These are phyloP conservation scores for Axea sp. DNA, from an alignment of 2,888 invertebrate genomes.

Conservation along the genomic window DNA sequence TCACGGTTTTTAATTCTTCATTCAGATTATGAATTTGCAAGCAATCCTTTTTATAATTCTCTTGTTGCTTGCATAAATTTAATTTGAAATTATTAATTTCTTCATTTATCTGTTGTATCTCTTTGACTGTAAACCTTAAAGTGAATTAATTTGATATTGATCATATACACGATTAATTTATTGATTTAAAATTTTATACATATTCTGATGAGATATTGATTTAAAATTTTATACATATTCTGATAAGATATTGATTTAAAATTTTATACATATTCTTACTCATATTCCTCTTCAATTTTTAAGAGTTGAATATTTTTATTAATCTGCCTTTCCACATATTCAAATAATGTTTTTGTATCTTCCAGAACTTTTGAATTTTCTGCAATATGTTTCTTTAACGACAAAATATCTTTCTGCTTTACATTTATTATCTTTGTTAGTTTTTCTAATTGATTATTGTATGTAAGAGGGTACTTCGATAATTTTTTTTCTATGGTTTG, in stretches of 20 bases:
- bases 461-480: slow-evolving; percentile 5
- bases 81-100: not conserved
- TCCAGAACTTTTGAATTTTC: slow-evolving; percentile 2
- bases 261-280: slow-evolving; percentile 6
- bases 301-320: slow-evolving; percentile 2
- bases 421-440: slow-evolving; percentile 7
- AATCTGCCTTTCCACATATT: slow-evolving; percentile 2
- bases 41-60: not conserved
- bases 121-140: no score
- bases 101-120: slow-evolving; percentile 1
- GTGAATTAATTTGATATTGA: no score
- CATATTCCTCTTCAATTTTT: slow-evolving; percentile 5
- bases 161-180: no score
- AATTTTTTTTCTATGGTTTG: slow-evolving; percentile 6
- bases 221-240: not conserved
- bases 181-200: no score
- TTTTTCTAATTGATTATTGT: slow-evolving; percentile 17
- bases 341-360: slow-evolving; percentile 10
- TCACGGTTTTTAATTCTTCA: slow-evolving; percentile 7
- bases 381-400: slow-evolving; percentile 4
- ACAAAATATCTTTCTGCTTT: slow-evolving; percentile 6
- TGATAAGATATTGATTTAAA: not conserved
- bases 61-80: not conserved
- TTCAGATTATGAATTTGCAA: slow-evolving; percentile 4
- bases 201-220: not conserved